A percentile compares a stretch with the other conserved stretches of the same genome.
Evolutionary conservation across 2,888 invertebrate species (phyloP).

Genomic region (Mythimna ferrago): DNA sequence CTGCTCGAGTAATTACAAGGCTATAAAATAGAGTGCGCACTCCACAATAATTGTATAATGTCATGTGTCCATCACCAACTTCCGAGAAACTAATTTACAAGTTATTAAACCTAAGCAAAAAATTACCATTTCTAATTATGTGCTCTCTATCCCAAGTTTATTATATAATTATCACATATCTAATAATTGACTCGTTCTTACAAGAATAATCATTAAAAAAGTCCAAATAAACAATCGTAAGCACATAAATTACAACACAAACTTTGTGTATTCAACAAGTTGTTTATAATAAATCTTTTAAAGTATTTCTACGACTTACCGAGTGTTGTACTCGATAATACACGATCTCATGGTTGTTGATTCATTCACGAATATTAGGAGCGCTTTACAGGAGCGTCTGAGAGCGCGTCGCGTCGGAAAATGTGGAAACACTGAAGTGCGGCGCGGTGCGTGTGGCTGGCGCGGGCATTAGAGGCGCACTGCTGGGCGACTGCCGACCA

Average conservation of each 20-base stretch:
- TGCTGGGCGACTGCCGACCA: conserved; percentile 46
- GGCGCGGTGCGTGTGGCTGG: conserved; percentile 58
- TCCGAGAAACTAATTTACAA: conserved; percentile 9
- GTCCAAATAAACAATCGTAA: conserved; percentile 17
- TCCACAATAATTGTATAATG: conserved; percentile 5
- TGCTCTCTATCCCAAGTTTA: background rate
- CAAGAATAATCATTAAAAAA: conserved; percentile 12
- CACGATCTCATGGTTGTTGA: conserved; percentile 55
- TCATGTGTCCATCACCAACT: conserved; percentile 1
- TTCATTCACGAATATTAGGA: conserved; percentile 53
- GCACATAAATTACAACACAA: conserved; percentile 19
- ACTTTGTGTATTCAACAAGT: conserved; percentile 38
- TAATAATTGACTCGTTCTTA: conserved; percentile 20
- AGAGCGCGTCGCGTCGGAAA: conserved; percentile 49
- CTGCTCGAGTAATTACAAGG: conserved; percentile 10
- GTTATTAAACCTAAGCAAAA: background rate
- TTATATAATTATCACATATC: background rate
- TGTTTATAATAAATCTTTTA: conserved; percentile 31
- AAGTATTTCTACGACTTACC: conserved; percentile 54
- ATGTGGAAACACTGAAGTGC: conserved; percentile 38
- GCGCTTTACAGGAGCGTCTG: conserved; percentile 37
- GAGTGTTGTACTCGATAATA: conserved; percentile 44
- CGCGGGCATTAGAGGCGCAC: conserved; percentile 60
- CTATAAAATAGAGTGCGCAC: conserved; percentile 21
- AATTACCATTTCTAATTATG: background rate